Conservation (phyloP, 2,113 vertebrate genomes). For the Takifugu bimaculatus region DNA sequence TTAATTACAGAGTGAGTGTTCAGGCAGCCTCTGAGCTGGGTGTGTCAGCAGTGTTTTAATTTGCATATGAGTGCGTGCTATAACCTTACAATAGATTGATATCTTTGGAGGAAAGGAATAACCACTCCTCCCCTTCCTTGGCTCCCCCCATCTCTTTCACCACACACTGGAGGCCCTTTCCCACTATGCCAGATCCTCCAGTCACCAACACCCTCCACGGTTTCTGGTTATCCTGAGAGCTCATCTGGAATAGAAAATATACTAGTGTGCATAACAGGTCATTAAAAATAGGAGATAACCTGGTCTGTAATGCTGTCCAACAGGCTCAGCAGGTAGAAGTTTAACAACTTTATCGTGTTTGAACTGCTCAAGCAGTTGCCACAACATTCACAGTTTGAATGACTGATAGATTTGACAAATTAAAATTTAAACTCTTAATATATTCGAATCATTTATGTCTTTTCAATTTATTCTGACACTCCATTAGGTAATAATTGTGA, state of each 20-base stretch:
- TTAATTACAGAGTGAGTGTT: neutral
- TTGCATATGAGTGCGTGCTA: too few relatives aligned
- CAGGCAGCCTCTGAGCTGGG: neutral
- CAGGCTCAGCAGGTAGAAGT: neutral
- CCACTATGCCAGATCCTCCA: constrained; percentile 88
- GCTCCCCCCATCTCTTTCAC: constrained; percentile 76
- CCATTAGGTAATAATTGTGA: neutral
- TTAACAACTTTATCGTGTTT: neutral
- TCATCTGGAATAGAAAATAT: constrained; percentile 26
- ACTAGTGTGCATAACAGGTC: neutral
- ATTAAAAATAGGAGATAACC: neutral
- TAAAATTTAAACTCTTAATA: too few relatives aligned
- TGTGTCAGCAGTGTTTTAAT: neutral
- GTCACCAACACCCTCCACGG: constrained; percentile 85
- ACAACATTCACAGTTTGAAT: neutral
- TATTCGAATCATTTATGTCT: neutral
- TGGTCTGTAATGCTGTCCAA: too few relatives aligned
- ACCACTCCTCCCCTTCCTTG: constrained; percentile 83
- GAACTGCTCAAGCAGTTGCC: neutral
- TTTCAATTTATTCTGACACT: neutral
- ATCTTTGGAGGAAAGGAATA: constrained; percentile 88
- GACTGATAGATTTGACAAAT: too few relatives aligned
- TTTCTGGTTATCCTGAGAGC: neutral
- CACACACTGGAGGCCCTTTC: constrained; percentile 83
- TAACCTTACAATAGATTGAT: constrained; percentile 84